Evolutionary conservation across 2,113 vertebrate species (phyloP).

Genomic region (Glareola pratincola): DNA sequence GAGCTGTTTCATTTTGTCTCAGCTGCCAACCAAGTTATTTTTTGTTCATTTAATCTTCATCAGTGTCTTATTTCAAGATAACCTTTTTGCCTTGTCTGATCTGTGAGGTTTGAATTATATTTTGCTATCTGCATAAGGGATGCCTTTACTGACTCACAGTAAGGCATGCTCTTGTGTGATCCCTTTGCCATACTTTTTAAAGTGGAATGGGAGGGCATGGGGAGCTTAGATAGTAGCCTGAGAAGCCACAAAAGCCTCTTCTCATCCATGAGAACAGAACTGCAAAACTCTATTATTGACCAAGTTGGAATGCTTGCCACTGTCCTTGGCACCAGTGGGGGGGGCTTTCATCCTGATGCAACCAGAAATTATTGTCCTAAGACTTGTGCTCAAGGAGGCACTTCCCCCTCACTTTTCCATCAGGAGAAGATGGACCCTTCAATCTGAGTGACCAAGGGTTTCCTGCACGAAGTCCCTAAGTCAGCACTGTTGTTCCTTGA

Average conservation of each 20-base stretch:
- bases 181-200: not conserved
- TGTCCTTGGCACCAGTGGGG: too few relatives aligned
- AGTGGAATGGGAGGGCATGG: not conserved
- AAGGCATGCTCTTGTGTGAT: not conserved
- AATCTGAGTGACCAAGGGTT: not conserved
- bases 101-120: not conserved
- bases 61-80: not conserved
- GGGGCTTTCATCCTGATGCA: not conserved
- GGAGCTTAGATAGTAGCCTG: not conserved
- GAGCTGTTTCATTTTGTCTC: not conserved
- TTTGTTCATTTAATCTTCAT: not conserved
- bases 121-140: not conserved
- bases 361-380: not conserved
- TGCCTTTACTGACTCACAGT: not conserved
- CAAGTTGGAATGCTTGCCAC: not conserved
- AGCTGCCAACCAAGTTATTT: not conserved
- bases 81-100: not conserved
- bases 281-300: fast-evolving
- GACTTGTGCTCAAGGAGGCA: not conserved
- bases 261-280: not conserved
- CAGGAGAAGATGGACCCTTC: not conserved
- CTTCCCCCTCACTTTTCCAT: not conserved
- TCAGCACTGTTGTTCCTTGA: not conserved
- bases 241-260: not conserved
- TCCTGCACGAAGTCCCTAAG: not conserved